Base-by-base conservation (phyloP, 2,113 vertebrate genomes). In the Donacobius atricapilla region DNA sequence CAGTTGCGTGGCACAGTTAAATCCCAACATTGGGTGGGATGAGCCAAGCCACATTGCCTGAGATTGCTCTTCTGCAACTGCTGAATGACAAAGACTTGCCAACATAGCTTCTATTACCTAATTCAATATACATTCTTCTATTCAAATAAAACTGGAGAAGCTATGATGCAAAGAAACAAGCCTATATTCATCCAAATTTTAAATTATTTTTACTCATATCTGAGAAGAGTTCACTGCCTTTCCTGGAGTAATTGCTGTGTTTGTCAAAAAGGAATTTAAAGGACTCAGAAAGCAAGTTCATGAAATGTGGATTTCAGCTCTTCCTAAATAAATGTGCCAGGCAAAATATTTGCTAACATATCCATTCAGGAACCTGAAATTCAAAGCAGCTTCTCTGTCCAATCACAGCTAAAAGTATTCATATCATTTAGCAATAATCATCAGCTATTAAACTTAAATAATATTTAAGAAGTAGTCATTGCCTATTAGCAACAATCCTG, bases 381-480 rank as follows among this genome's bases (percentile, higher is more conserved):
- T 27, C 12, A 20, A 85, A 89, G 39, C 21, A 54, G 61, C 42
- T 88, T 86, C 85, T 86, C 60, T 56, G 82, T 58, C 78, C 68
- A 73, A 60, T 57, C 3, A 4, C 68, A 88, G 71, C 64, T 88
- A 58, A 33, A 94, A 92, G 25, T 14, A 60, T 68, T 93, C 31
- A 1, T 87, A 90, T 23, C 13, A 57, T 87, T 95, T 72, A 84
- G 77, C 57, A 82, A 51, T 93, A 93, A 93, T 86, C 68, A 88
- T 78, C 71, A 75, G 72, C 77, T 90, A 83, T 93, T 90, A 80
- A 73, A 51, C 54, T 94, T 82, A 54, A 87, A 93, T 75, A 93
- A 73, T 86, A 88, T 88, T 94, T 93, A 88, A 89, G 94, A 86
- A 83, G 56, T 37, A 94, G 76, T 89, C 56, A 80, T 63, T 80